Conservation (phyloP, 2,113 vertebrate species). For the Xiphorhynchus elegans region DNA sequence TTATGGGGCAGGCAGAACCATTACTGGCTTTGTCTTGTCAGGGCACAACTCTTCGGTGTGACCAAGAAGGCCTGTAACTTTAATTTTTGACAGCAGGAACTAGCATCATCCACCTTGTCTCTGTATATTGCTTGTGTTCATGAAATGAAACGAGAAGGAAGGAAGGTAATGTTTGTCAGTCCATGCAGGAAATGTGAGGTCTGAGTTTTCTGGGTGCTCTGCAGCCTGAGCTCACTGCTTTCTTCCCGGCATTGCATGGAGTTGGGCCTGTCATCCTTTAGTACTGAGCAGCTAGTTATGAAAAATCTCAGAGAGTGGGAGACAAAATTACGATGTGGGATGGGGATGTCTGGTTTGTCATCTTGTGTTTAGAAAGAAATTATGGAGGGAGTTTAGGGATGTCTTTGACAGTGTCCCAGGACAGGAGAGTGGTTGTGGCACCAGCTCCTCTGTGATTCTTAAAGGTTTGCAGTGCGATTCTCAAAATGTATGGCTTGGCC, state of each 20-base stretch:
- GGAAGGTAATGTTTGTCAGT: accelerated
- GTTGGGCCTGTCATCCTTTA: background rate
- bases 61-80: background rate
- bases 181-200: background rate
- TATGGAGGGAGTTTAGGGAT: accelerated
- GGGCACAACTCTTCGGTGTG: background rate
- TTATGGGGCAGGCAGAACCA: background rate
- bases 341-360: background rate
- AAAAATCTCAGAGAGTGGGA: background rate
- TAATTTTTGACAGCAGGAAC: background rate
- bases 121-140: background rate
- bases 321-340: background rate
- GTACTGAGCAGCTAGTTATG: background rate
- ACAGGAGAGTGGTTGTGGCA: background rate
- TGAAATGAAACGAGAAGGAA: background rate
- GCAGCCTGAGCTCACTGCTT: background rate
- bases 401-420: background rate
- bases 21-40: background rate
- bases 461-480: background rate
- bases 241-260: accelerated
- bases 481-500: background rate
- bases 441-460: background rate
- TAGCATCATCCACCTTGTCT: background rate
- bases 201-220: background rate
- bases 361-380: background rate